Conservation (phyloP, 1,140 invertebrate genomes). For the Pseudomyrmex cubaensis region DNA sequence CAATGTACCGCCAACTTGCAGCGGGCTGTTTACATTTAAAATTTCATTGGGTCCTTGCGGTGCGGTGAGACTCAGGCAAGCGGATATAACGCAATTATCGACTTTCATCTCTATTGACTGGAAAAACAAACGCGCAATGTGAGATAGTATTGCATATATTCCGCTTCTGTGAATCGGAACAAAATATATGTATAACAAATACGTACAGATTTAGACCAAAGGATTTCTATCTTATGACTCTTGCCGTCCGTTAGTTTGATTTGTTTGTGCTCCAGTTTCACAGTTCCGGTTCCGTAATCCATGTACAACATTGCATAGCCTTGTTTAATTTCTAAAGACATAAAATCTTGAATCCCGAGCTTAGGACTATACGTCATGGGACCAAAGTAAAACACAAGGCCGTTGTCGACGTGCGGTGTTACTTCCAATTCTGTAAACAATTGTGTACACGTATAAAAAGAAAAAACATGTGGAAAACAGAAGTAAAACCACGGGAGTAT, state of each 20-base stretch:
- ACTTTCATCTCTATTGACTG: slow-evolving; percentile 91
- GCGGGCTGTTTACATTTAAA: slow-evolving; percentile 94
- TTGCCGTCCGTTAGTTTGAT: slow-evolving; percentile 92
- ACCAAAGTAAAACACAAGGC: slow-evolving; percentile 96
- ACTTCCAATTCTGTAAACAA: slow-evolving; percentile 88
- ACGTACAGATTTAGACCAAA: slow-evolving; percentile 88
- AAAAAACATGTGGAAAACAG: slow-evolving; percentile 1
- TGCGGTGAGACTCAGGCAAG: slow-evolving; percentile 89
- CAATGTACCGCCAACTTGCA: slow-evolving; percentile 94
- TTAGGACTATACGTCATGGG: slow-evolving; percentile 89
- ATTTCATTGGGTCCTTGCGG: slow-evolving; percentile 91
- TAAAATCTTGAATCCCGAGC: slow-evolving; percentile 92
- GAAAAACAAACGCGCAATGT: slow-evolving; percentile 47
- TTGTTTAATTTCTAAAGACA: slow-evolving; percentile 94
- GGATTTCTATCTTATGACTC: slow-evolving; percentile 93
- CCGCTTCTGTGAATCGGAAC: neutral
- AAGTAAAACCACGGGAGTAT: neutral
- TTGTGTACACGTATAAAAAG: slow-evolving; percentile 7
- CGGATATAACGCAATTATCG: slow-evolving; percentile 90
- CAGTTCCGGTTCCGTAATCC: slow-evolving; percentile 95
- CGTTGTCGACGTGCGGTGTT: slow-evolving; percentile 89
- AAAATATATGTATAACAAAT: neutral
- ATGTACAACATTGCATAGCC: slow-evolving; percentile 94
- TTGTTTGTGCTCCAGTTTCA: slow-evolving; percentile 89
- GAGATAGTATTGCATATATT: neutral